Conservation (phyloP, 2,888 invertebrate genomes). For the Ctenicera cuprea region DNA sequence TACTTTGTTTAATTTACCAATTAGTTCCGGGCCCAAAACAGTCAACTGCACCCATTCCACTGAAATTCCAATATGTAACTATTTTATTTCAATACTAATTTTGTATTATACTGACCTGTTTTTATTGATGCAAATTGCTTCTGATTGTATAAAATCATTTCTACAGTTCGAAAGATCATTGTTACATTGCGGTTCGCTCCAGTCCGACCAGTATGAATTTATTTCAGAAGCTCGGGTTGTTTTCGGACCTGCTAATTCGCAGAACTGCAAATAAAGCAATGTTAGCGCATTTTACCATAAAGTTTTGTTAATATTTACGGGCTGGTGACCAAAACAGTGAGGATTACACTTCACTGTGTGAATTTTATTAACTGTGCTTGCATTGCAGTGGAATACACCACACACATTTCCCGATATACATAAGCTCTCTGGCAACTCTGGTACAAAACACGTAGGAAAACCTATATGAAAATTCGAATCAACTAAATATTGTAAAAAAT, state of each 20-base stretch:
- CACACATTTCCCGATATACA: constrained; percentile 71
- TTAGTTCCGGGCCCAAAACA: constrained; percentile 71
- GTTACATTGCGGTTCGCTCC: constrained; percentile 65
- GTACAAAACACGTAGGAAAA: constrained; percentile 71
- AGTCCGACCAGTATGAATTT: constrained; percentile 69
- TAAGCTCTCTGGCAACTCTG: constrained; percentile 68
- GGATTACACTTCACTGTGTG: constrained; percentile 68
- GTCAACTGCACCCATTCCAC: constrained; percentile 67
- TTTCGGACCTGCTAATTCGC: constrained; percentile 66
- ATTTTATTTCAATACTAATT: constrained; percentile 29
- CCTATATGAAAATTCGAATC: constrained; percentile 60
- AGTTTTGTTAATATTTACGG: constrained; percentile 62
- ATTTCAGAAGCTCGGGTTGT: constrained; percentile 64
- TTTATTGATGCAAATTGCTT: constrained; percentile 68
- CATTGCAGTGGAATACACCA: constrained; percentile 67
- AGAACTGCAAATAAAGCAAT: constrained; percentile 65
- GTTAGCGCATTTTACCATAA: constrained; percentile 9
- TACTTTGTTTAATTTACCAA: constrained; percentile 63
- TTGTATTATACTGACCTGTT: constrained; percentile 65
- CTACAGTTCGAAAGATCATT: constrained; percentile 56
- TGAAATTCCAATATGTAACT: constrained; percentile 57
- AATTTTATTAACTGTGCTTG: constrained; percentile 65
- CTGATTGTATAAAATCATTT: constrained; percentile 61
- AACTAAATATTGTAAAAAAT: background rate
- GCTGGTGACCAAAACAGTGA: constrained; percentile 67